Base-by-base conservation (phyloP, 1,140 invertebrate genomes). In the Diprion similis region DNA sequence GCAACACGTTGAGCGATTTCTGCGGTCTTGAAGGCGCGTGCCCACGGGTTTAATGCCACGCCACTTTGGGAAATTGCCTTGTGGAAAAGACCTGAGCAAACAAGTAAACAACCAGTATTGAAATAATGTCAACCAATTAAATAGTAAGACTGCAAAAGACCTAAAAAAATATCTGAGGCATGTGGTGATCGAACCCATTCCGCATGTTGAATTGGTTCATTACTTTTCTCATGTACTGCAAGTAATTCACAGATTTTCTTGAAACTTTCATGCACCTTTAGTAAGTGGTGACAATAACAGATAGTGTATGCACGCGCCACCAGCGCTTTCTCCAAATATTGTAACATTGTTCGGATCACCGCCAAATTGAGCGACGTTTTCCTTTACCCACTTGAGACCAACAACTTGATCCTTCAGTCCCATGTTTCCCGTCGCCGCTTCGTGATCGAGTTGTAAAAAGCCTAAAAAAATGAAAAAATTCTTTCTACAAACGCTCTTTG, bases 41-140 rank as follows among this genome's bases (percentile, higher is more conserved):
- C 91, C 94, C 94, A 96, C 0, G 92, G 90, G 82, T 92, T 92
- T 19, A 94, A 82, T 13, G 93, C 91, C 0, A 92, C 93, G 8
- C 95, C 95, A 80, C 93, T 94, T 87, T 94, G 91, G 1, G 92
- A 89, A 65, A 95, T 94, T 0, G 86, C 92, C 77, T 90, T 90
- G 71, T 93, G 91, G 78, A 95, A 93, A 19, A 94, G 79, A 37
- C 92, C 93, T 93, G 72, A 70, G 80, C 71, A 72, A 66, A 66
- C 64, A 19, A n/a, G 47, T 46, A 46, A 45, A 8, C 0, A 13
- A 68, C 13, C 11, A 0, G 18, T 11, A 19, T 13, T 17, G 47
- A 76, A 65, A 72, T 69, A 67, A 68, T 51, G 17, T 24, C 45
- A 11, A 76, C 73, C 4, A 71, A 73, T 59, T 6, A 59, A 0